phyloP scores from a whole-genome alignment of 2,113 vertebrate species.

The Athene noctua region DNA sequence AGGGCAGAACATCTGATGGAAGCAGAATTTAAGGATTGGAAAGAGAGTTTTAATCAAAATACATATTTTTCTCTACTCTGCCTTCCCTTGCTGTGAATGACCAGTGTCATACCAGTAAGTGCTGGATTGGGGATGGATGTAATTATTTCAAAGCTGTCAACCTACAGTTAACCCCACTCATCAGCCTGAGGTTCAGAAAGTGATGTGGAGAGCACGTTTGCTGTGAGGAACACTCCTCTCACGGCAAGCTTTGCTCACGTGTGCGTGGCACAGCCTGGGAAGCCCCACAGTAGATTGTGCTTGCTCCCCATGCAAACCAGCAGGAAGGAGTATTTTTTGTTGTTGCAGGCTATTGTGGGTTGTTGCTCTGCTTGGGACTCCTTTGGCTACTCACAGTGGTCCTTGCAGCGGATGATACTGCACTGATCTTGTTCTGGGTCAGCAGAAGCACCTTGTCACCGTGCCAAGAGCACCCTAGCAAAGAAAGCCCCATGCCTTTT shows the following conservation, averaged over 20 bases:
- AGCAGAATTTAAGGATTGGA: neutral
- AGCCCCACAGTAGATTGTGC: neutral
- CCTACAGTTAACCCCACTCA: neutral
- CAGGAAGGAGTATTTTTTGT: neutral
- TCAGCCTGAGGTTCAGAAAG: neutral
- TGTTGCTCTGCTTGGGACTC: neutral
- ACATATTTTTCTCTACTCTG: neutral
- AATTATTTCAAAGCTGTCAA: neutral
- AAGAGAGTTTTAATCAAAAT: neutral
- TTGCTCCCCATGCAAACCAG: neutral
- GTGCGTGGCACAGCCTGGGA: neutral
- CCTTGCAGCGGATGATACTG: rapidly evolving
- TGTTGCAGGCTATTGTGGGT: neutral
- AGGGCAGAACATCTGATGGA: neutral
- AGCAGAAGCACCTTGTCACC: neutral
- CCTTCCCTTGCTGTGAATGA: neutral
- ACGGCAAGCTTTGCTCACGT: neutral
- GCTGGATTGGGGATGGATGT: neutral
- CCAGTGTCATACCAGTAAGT: neutral
- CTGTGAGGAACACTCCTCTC: neutral
- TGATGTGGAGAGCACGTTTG: neutral
- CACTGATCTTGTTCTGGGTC: neutral
- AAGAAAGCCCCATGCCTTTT: neutral
- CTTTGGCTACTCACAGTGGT: neutral
- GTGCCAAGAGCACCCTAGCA: neutral